These are phyloP conservation scores for Seriola quinqueradiata DNA, from an alignment of 2,113 vertebrate genomes.

Conservation along the genomic window DNA sequence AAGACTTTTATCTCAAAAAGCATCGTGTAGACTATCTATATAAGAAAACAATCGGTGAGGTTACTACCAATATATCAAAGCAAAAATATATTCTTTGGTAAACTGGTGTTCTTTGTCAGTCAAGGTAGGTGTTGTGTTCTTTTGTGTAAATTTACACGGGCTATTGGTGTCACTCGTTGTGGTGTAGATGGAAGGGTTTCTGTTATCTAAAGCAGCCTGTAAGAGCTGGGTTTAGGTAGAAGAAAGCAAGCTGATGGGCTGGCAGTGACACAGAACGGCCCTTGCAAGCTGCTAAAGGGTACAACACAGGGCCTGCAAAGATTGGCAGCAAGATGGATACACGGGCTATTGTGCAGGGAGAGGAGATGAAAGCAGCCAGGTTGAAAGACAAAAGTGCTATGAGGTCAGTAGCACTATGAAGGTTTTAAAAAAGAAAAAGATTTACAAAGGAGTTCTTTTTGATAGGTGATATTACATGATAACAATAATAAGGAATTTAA, in stretches of 20 bases:
- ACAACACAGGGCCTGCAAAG: constrained; percentile 30
- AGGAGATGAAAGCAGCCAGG: constrained; percentile 50
- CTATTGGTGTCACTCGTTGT: background rate
- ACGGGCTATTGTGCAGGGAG: constrained; percentile 21
- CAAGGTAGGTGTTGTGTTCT: background rate
- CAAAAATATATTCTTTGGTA: background rate
- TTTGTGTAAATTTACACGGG: background rate
- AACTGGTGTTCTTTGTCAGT: background rate
- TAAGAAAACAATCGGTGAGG: too few species aligned
- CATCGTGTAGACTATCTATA: background rate
- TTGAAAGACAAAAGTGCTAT: constrained; percentile 52
- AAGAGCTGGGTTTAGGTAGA: background rate
- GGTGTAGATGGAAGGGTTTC: constrained; percentile 12
- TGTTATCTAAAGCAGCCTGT: background rate
- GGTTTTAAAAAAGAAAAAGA: too few species aligned
- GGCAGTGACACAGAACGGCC: constrained; percentile 19
- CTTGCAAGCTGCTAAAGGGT: constrained; percentile 35
- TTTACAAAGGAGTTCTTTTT: too few species aligned
- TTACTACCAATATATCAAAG: background rate
- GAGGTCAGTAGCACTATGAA: background rate
- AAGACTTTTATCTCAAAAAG: background rate
- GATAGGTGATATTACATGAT: background rate
- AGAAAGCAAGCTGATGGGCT: background rate
- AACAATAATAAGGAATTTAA: too few species aligned
- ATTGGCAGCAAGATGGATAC: constrained; percentile 31